These are phyloP conservation scores for Cryptus viduatorius DNA, from an alignment of 2,888 invertebrate genomes.

Conservation along the genomic window DNA sequence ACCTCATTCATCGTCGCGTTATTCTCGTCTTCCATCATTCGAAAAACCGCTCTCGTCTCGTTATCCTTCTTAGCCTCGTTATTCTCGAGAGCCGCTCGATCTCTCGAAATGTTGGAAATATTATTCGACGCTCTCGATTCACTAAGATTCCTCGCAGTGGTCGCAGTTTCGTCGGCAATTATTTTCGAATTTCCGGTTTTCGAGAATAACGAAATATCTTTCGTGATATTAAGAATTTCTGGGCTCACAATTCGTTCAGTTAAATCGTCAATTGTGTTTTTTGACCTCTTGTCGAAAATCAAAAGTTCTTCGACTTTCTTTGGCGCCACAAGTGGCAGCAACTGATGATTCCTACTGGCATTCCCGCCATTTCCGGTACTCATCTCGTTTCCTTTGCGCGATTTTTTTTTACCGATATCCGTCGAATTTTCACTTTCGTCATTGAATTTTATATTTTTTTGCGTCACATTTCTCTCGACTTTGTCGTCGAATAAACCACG, in stretches of 20 bases:
- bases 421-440: neutral
- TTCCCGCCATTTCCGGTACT: neutral
- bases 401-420: neutral
- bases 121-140: neutral
- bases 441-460: neutral
- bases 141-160: neutral
- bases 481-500: neutral
- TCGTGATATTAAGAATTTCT: neutral
- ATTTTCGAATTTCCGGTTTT: neutral
- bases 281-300: neutral
- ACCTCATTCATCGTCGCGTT: neutral
- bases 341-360: too few relatives aligned
- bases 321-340: neutral
- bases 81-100: neutral
- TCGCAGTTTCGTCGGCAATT: conserved; percentile 1
- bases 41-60: neutral
- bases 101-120: conserved; percentile 1
- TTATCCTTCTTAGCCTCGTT: conserved; percentile 18
- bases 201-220: neutral
- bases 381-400: neutral
- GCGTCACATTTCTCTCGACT: neutral
- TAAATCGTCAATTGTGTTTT: neutral
- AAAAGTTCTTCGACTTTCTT: neutral
- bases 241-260: neutral
- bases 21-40: neutral